Evolutionary conservation across 2,113 vertebrate species (phyloP).

Genomic region (Vidua chalybeata): DNA sequence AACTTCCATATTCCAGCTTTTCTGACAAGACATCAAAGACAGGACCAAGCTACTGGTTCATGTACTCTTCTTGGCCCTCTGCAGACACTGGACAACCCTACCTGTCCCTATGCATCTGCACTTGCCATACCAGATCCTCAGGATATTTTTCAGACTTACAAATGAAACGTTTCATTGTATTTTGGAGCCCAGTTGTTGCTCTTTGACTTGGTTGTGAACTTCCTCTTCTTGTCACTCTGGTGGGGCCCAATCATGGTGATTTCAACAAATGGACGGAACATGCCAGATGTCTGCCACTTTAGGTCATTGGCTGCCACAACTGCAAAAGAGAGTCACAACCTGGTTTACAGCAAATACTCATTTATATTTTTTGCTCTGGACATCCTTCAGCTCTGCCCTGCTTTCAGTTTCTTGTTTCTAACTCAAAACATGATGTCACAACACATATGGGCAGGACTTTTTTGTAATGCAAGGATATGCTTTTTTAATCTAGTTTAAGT

Average conservation of each 20-base stretch:
- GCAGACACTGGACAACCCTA: background rate
- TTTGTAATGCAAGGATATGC: background rate
- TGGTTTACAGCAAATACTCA: background rate
- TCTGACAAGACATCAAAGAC: background rate
- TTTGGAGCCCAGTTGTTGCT: slow-evolving; percentile 99
- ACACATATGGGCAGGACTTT: background rate
- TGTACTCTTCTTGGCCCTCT: background rate
- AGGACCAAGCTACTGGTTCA: background rate
- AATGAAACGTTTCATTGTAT: slow-evolving; percentile 97
- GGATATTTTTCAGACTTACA: slow-evolving; percentile 79
- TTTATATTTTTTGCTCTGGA: background rate
- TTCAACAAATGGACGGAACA: slow-evolving; percentile 98
- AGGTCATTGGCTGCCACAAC: slow-evolving; percentile 93
- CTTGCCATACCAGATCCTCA: background rate
- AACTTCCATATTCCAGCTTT: background rate
- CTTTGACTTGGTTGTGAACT: slow-evolving; percentile 97
- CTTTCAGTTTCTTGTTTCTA: background rate
- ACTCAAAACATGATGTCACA: rapidly evolving
- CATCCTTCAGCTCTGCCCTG: background rate
- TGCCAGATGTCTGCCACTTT: slow-evolving; percentile 95
- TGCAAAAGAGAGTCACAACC: slow-evolving; percentile 63
- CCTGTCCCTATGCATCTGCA: background rate
- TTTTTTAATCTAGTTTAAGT: background rate
- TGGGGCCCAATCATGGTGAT: slow-evolving; percentile 94
- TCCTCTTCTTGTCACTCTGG: slow-evolving; percentile 95